Evolutionary conservation across 2,888 invertebrate genomes (phyloP).

Genomic region (Cotesia congregata): DNA sequence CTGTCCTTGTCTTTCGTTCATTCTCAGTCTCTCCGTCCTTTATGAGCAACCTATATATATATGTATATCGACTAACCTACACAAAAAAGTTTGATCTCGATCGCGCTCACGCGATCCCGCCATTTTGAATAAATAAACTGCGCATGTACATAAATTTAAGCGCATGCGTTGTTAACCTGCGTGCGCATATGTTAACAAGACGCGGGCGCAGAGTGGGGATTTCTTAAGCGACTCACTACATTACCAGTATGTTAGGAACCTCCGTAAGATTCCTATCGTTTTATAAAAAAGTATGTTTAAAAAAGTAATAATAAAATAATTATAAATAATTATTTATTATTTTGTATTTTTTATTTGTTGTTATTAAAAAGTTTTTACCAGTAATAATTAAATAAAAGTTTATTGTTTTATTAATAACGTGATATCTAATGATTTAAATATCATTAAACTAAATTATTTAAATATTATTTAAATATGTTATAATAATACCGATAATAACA

Average conservation of each 20-base stretch:
- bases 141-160: constrained; percentile 24
- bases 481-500: not conserved
- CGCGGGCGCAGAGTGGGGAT: constrained; percentile 40
- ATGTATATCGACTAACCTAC: too few relatives aligned
- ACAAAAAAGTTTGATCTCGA: constrained; percentile 61
- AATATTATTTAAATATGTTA: not conserved
- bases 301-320: too few relatives aligned
- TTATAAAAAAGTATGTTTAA: constrained; percentile 8
- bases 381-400: not conserved
- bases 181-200: constrained; percentile 47
- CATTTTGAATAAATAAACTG: not conserved
- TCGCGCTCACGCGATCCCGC: constrained; percentile 45
- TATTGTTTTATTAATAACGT: not conserved
- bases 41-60: constrained; percentile 1
- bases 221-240: constrained; percentile 51
- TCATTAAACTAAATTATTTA: not conserved
- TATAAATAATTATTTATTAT: constrained; percentile 32
- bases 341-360: constrained; percentile 20
- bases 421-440: not conserved
- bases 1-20: constrained; percentile 19
- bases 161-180: constrained; percentile 40
- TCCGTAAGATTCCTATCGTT: constrained; percentile 58
- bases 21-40: constrained; percentile 21
- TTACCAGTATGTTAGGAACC: constrained; percentile 62
- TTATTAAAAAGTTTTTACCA: not conserved